Conservation (phyloP, 2,113 vertebrate species). For the Cervus canadensis region DNA sequence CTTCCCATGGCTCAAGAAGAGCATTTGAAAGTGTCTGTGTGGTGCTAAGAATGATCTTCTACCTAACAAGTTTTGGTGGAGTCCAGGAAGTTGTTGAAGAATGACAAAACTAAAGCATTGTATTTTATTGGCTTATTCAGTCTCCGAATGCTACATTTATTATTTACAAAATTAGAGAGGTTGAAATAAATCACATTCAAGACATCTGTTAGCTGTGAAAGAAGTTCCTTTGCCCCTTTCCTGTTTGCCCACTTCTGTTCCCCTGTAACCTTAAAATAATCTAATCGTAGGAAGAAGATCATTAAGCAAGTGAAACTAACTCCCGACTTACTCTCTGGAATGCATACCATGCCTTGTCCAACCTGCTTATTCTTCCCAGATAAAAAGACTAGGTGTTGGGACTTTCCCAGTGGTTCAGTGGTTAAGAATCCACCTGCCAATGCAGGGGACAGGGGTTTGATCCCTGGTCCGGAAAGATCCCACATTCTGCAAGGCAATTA, state of each 20-base stretch:
- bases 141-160: not conserved
- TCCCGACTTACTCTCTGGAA: not conserved
- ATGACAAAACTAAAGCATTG: not conserved
- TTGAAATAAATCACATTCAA: not conserved
- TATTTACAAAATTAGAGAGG: not conserved
- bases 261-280: not conserved
- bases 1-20: not conserved
- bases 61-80: not conserved
- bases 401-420: not conserved
- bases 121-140: not conserved
- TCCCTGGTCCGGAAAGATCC: not conserved
- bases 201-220: not conserved
- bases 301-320: not conserved
- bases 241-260: not conserved
- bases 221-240: not conserved
- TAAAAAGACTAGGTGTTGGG: not conserved
- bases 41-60: not conserved
- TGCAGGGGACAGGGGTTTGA: not conserved
- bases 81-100: not conserved
- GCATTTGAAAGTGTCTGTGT: not conserved
- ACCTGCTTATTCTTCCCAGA: not conserved
- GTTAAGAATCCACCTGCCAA: not conserved
- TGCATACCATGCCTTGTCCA: not conserved
- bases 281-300: not conserved
- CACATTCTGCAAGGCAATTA: not conserved